Percentiles rank a stretch among this genome's conserved stretches.
These are phyloP conservation scores for Oenanthe oenanthe DNA, from an alignment of 2,113 vertebrate genomes.

Conservation along the genomic window DNA sequence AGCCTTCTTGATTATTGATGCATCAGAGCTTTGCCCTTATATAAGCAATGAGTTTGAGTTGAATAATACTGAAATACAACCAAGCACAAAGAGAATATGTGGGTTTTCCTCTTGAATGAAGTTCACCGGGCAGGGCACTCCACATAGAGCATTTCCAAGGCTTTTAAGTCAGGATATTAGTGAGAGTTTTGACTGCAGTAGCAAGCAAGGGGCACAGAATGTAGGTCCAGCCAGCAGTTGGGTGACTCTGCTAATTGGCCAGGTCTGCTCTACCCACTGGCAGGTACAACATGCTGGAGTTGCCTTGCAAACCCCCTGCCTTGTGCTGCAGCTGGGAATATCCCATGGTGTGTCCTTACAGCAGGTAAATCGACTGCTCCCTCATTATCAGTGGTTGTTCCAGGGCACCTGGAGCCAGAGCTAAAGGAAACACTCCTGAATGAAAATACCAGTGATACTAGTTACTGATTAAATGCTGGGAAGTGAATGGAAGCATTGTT, in stretches of 20 bases:
- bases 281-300: not conserved
- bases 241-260: not conserved
- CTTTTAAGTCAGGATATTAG: not conserved
- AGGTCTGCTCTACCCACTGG: not conserved
- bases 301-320: not conserved
- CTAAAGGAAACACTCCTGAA: not conserved
- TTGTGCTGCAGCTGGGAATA: not conserved
- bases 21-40: conserved; percentile 29
- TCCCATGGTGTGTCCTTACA: not conserved
- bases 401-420: not conserved
- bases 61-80: not conserved
- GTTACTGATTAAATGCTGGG: conserved; percentile 28
- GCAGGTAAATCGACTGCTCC: not conserved
- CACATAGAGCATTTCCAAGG: not conserved
- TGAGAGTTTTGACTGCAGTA: not conserved
- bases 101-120: not conserved
- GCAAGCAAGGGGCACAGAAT: not conserved
- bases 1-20: conserved; percentile 2
- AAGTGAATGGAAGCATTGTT: not conserved
- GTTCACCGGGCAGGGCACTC: rapidly evolving
- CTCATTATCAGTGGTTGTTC: not conserved
- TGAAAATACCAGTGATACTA: not conserved
- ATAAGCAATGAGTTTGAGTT: not conserved
- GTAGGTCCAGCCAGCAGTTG: not conserved
- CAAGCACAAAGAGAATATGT: not conserved